Conservation (phyloP, 1,140 invertebrate species). For the Drosophila eugracilis region DNA sequence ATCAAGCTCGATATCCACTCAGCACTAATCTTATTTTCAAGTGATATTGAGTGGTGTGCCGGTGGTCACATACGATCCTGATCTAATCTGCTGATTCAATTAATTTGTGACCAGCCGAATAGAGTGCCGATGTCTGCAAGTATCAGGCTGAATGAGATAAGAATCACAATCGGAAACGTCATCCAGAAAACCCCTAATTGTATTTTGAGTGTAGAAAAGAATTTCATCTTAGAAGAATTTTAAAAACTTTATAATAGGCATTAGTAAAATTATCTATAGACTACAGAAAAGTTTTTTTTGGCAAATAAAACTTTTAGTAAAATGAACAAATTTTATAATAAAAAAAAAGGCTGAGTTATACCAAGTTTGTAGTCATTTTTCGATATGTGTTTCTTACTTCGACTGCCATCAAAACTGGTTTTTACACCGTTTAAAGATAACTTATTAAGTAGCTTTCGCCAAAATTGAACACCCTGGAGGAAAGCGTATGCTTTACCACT, state of each 20-base stretch:
- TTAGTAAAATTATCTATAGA: no score
- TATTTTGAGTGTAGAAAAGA: not conserved
- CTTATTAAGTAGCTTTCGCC: no score
- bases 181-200: constrained; percentile 15
- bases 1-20: constrained; percentile 28
- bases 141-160: constrained; percentile 48
- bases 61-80: constrained; percentile 37
- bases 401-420: not conserved
- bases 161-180: constrained; percentile 16
- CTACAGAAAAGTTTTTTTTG: no score
- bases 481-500: not conserved
- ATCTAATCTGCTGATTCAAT: constrained; percentile 58
- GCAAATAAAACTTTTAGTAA: no score
- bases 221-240: not conserved
- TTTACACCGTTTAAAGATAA: no score
- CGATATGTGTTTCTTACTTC: no score
- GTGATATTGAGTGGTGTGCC: constrained; percentile 25
- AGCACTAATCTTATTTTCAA: constrained; percentile 18
- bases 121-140: constrained; percentile 41
- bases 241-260: not conserved
- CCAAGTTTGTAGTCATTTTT: no score
- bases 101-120: constrained; percentile 28
- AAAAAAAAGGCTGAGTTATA: no score
- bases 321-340: no score
- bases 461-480: not conserved